Evolutionary conservation across 2,113 vertebrate species (phyloP), one percentile per base, ranked within the genome.

Genomic region (Diphyllodes magnificus): DNA sequence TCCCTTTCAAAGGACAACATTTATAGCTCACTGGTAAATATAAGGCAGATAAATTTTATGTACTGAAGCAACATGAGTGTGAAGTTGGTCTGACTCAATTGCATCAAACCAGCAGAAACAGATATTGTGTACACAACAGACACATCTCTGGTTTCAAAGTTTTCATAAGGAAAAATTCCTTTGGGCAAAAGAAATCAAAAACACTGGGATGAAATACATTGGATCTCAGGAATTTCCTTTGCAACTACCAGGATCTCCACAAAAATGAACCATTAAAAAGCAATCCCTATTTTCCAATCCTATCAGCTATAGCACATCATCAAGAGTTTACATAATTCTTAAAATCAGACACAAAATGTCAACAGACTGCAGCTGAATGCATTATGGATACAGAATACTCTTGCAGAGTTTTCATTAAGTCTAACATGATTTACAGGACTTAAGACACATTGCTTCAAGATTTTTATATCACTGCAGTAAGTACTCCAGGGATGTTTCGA

Each of bases 351-450:
- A 95, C 61, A 93, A 81, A 76, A 95, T 80, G 75, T 90, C 95
- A 96, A 93, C 73, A 83, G 83, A 86, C 50, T 94, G 79, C 71
- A 66, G 80, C 91, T 93, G 95, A 96, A 97, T 94, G 94, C 90
- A 96, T 95, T 96, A 96, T 39, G 93, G 95, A 94, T 92, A 97
- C 22, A 31, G 95, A 95, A 96, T 63, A 82, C 70, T 96, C 90
- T 80, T 81, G 84, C 78, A 96, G 89, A 87, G 95, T 81, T 97
- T 98, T 97, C 97, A 97, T 97, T 97, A 97, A 97, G 92, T 94
- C 92, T 95, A 96, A 97, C 91, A 51, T 97, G 96, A 97, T 97
- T 98, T 97, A 97, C 51, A 39, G 88, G 93, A 96, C 81, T 97
- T 94, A 95, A 96, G 83, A 96, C 91, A 97, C 92, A 96, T 91